Evolutionary conservation across 2,888 invertebrate species (phyloP).

Genomic region (Drosophila neutralis): DNA sequence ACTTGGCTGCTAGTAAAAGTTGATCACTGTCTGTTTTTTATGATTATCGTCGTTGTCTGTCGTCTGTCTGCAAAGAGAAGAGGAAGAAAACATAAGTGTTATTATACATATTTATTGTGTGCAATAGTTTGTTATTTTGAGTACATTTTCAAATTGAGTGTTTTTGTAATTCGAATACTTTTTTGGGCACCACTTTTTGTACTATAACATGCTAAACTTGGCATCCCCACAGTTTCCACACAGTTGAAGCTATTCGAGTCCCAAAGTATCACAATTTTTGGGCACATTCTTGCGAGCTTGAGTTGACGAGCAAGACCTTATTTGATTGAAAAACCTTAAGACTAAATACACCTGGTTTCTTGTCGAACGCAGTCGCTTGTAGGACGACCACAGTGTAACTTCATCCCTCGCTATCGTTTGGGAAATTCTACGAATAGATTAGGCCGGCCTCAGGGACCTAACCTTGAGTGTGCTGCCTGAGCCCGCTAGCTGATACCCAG

Average conservation of each 20-base stretch:
- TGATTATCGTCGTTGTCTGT: constrained; percentile 9
- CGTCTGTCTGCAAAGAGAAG: constrained; percentile 41
- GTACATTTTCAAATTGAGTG: no score
- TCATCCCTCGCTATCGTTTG: no score
- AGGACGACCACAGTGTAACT: no score
- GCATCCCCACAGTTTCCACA: not conserved
- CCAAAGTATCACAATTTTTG: not conserved
- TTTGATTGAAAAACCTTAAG: no score
- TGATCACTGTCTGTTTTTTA: constrained; percentile 17
- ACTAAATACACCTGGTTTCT: no score
- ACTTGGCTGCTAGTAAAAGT: constrained; percentile 18
- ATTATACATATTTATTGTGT: not conserved
- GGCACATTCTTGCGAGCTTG: not conserved
- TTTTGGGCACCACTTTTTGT: not conserved
- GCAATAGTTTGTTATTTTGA: not conserved
- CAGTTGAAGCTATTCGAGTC: not conserved
- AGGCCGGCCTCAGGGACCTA: no score
- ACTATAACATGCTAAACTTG: not conserved
- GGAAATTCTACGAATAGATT: no score
- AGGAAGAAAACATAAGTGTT: constrained; percentile 21
- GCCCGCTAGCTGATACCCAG: no score
- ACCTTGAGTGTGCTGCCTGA: no score
- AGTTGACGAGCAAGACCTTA: no score
- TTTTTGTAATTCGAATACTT: not conserved
- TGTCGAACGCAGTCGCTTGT: no score